phyloP scores from a whole-genome alignment of 2,888 invertebrate species.

The Mythimna albipuncta region DNA sequence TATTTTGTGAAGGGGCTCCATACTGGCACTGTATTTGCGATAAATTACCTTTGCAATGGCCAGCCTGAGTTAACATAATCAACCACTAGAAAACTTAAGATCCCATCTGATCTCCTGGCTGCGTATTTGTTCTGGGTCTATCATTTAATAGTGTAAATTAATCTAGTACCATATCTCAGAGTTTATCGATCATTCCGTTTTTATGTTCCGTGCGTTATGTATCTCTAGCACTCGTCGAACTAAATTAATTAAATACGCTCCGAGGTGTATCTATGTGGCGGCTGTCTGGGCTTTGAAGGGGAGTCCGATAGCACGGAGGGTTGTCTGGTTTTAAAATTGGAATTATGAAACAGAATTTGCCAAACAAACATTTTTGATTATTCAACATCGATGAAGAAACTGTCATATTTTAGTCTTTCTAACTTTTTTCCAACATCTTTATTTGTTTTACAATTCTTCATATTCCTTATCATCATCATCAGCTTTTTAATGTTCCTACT shows the following conservation, averaged over 20 bases:
- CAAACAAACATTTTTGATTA: not conserved
- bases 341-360: conserved; percentile 5
- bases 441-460: too few species aligned
- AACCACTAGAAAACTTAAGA: too few species aligned
- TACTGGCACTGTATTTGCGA: too few species aligned
- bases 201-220: not conserved
- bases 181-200: not conserved
- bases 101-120: not conserved
- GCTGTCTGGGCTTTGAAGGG: conserved; percentile 6
- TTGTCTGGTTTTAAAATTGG: not conserved
- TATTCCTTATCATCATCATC: too few species aligned
- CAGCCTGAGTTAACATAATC: too few species aligned
- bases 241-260: conserved; percentile 1
- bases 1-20: too few species aligned
- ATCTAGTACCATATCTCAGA: conserved; percentile 1
- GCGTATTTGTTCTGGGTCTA: not conserved
- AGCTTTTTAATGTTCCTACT: too few species aligned
- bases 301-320: not conserved
- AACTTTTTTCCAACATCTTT: too few species aligned
- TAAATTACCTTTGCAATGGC: too few species aligned
- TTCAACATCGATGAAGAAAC: too few species aligned
- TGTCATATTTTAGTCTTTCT: too few species aligned
- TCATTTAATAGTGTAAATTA: not conserved
- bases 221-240: not conserved
- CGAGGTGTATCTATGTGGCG: not conserved